A percentile compares a stretch with the other conserved stretches of the same genome.
Conservation (phyloP, 2,888 invertebrate species). For the Sphaerophoria rueppellii region DNA sequence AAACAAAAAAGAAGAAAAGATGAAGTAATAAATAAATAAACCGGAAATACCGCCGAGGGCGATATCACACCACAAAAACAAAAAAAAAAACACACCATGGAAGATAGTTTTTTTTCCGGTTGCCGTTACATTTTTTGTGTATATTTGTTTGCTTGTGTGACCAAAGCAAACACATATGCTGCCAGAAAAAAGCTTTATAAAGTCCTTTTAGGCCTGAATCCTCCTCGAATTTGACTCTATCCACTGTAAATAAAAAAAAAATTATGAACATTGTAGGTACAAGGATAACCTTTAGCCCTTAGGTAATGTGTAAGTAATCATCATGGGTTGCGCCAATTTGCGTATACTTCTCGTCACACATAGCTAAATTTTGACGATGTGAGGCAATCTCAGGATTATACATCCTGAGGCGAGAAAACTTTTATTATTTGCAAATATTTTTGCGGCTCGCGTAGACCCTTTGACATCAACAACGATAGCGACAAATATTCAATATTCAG, state of each 20-base stretch:
- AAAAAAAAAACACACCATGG: conserved; percentile 6
- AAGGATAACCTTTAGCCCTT: conserved; percentile 36
- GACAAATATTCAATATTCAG: conserved; percentile 33
- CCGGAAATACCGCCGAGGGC: conserved; percentile 69
- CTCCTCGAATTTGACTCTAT: conserved; percentile 29
- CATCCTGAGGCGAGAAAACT: conserved; percentile 63
- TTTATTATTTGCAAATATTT: conserved; percentile 46
- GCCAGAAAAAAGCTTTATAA: conserved; percentile 27
- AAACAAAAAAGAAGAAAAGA: conserved; percentile 22
- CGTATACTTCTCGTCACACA: conserved; percentile 32
- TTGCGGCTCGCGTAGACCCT: conserved; percentile 50
- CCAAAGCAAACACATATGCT: conserved; percentile 65
- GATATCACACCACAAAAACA: conserved; percentile 40
- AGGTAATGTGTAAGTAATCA: conserved; percentile 64
- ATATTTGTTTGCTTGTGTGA: conserved; percentile 40
- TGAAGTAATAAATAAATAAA: conserved; percentile 72
- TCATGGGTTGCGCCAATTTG: conserved; percentile 68
- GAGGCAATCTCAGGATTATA: conserved; percentile 60
- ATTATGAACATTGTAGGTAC: too few relatives aligned
- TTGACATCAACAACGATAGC: conserved; percentile 15
- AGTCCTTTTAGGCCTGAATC: conserved; percentile 40
- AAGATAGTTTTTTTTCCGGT: conserved; percentile 24
- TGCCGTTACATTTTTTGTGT: neutral
- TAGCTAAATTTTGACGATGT: conserved; percentile 20
- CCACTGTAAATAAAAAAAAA: neutral